A percentile compares a stretch with the other conserved stretches of the same genome.
These are phyloP conservation scores for Forbesichthys papilliferus DNA, from an alignment of 2,113 vertebrate species.

Conservation along the genomic window DNA sequence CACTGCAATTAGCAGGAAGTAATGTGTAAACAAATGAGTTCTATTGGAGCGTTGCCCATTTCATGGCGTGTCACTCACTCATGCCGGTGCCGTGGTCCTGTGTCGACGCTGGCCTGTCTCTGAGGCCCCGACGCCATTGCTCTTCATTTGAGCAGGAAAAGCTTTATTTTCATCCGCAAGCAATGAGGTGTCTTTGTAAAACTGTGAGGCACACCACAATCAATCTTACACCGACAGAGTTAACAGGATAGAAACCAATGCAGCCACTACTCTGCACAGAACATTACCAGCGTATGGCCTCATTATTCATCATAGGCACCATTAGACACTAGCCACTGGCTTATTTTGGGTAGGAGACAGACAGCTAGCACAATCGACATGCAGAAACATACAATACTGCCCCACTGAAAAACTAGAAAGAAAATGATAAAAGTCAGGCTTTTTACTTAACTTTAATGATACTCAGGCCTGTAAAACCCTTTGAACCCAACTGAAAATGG, in stretches of 20 bases:
- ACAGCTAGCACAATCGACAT: constrained; percentile 47
- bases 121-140: constrained; percentile 53
- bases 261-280: constrained; percentile 76
- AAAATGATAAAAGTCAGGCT: not conserved
- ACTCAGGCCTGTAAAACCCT: not conserved
- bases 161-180: constrained; percentile 73
- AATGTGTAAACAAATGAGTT: constrained; percentile 74
- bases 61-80: constrained; percentile 75
- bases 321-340: constrained; percentile 72
- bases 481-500: not conserved
- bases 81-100: constrained; percentile 31
- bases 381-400: constrained; percentile 43
- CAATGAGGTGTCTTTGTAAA: constrained; percentile 75
- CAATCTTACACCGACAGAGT: constrained; percentile 73
- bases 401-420: constrained; percentile 27
- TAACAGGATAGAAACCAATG: constrained; percentile 79
- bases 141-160: constrained; percentile 69
- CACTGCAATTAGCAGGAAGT: constrained; percentile 70
- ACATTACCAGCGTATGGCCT: constrained; percentile 78
- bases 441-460: constrained; percentile 4
- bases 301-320: constrained; percentile 78
- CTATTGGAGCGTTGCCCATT: constrained; percentile 56
- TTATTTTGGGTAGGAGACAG: constrained; percentile 56
- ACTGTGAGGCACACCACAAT: constrained; percentile 62
- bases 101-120: constrained; percentile 42